phyloP scores from a whole-genome alignment of 2,888 invertebrate genomes.

The Hemicrepidius hirtus region DNA sequence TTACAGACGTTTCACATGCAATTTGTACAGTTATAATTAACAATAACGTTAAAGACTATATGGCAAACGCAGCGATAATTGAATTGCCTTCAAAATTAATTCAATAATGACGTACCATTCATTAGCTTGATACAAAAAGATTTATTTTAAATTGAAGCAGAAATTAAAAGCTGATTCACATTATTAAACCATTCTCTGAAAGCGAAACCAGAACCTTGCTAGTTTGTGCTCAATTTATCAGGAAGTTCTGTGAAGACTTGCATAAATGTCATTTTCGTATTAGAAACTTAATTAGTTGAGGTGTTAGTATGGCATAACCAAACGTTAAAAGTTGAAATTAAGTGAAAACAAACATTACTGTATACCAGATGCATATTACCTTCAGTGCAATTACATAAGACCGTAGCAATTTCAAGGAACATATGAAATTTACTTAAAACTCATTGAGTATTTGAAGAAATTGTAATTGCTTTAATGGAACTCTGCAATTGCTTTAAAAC shows the following conservation, averaged over 20 bases:
- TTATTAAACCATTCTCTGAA: not conserved
- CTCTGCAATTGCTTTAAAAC: not conserved
- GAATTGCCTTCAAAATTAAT: too few relatives aligned
- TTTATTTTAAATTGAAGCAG: not conserved
- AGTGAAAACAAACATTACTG: not conserved
- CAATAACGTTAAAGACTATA: too few relatives aligned
- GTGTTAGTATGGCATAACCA: not conserved
- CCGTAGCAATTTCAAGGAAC: too few relatives aligned
- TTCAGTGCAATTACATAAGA: too few relatives aligned
- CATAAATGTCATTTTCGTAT: not conserved
- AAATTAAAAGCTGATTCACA: too few relatives aligned
- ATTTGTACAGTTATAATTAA: too few relatives aligned
- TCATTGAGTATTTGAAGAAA: not conserved
- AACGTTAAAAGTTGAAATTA: not conserved
- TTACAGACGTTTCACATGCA: too few relatives aligned
- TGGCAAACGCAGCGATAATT: too few relatives aligned
- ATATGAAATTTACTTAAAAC: too few relatives aligned
- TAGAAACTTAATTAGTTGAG: not conserved
- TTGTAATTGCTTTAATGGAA: not conserved
- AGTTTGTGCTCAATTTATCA: not conserved
- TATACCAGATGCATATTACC: not conserved
- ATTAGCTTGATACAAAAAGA: not conserved
- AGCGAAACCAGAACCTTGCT: not conserved
- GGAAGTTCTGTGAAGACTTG: constrained; percentile 3
- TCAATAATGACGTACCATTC: not conserved